Base-by-base conservation (phyloP, 2,113 vertebrate genomes). In the Trichechus manatus region DNA sequence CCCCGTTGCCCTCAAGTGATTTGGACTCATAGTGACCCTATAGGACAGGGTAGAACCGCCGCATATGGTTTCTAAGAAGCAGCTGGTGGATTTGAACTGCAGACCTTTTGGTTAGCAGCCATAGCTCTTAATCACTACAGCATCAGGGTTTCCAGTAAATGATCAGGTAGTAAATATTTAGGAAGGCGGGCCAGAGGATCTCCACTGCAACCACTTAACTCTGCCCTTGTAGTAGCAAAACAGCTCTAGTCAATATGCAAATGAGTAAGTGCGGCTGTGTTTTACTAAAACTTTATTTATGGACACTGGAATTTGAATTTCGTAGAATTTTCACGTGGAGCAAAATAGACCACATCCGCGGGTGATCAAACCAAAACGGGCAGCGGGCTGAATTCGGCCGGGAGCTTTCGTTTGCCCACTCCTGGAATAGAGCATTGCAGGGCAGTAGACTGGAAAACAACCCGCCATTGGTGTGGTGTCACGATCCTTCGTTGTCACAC, bases 211-310 rank as follows among this genome's bases (percentile, higher is more conserved):
- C 77, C 77, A 8, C 27, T 47, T 31, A 79, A 29, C 44, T 74
- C 80, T 66, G 59, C 13, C 2, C 5, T 63, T 25, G 44, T 4
- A 72, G 74, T 31, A 25, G 25, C 20, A 29, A 56, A 56, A 13
- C 0, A 27, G 22, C 25, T 53, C 27, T 1, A 10, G 63, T 74
- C 42, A 20, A 13, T 36, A 22, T 1, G 66, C 61, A n/a, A 47
- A 78, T 3, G 10, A 44, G 2, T 3, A 31, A 19, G 3, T 0
- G 53, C 33, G 50, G 25, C 85, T 47, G 17, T 59, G 91, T 74
- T 42, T 80, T 56, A 93, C 89, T 81, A 85, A 89, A 89, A 87
- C 89, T 97, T 95, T 93, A 84, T 50, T 66, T 66, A 75, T 47
- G 31, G 2, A 20, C 64, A 29, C 23, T 5, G 29, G 56, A 25